Evolutionary conservation across 35 echinoderm and acorn worm genomes (phyloP).

Genomic region (Chiridota heheva): DNA sequence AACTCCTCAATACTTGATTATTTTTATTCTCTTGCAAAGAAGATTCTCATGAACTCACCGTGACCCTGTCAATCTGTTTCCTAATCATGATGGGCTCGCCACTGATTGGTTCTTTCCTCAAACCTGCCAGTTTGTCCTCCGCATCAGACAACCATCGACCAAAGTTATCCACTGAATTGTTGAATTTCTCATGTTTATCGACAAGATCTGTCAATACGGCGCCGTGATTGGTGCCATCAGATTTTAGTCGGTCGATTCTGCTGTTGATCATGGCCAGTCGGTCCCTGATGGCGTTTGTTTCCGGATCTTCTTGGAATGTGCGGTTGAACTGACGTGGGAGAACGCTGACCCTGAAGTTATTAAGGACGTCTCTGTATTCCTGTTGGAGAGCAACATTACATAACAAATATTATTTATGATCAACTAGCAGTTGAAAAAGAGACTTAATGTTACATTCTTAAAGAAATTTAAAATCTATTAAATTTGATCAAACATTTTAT

Average conservation of each 20-base stretch:
- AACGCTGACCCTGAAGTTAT: constrained; percentile 61
- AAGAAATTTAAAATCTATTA: not conserved
- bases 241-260: constrained; percentile 56
- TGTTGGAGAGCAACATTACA: constrained; percentile 21
- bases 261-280: constrained; percentile 54
- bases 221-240: constrained; percentile 31
- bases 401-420: too few species aligned
- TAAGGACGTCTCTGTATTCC: constrained; percentile 68
- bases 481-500: too few species aligned
- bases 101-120: constrained; percentile 79
- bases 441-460: not conserved
- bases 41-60: too few species aligned
- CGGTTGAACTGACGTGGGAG: constrained; percentile 79
- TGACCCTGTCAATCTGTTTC: constrained; percentile 87
- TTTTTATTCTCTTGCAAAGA: too few species aligned
- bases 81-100: constrained; percentile 70
- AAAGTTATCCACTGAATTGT: constrained; percentile 65
- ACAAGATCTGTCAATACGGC: constrained; percentile 53
- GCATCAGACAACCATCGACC: constrained; percentile 66
- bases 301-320: constrained; percentile 82
- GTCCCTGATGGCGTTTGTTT: constrained; percentile 59
- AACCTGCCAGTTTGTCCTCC: constrained; percentile 58
- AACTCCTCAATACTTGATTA: too few species aligned
- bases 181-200: constrained; percentile 75
- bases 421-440: too few species aligned